Conservation (phyloP, 2,888 invertebrate genomes). For the Platycheirus albimanus region DNA sequence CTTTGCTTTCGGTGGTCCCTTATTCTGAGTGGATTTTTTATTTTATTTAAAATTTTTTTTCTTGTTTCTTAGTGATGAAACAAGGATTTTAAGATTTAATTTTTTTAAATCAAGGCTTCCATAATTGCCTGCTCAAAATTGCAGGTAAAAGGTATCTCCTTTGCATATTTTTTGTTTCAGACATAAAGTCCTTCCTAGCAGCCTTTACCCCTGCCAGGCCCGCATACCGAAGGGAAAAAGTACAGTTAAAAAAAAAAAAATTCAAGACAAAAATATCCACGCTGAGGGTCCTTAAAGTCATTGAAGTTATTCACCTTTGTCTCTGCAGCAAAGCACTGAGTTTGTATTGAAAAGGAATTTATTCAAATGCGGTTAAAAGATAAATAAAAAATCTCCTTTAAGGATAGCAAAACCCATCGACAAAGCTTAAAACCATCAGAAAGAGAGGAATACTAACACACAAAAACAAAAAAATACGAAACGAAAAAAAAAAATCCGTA, state of each 20-base stretch:
- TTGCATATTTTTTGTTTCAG: slow-evolving; percentile 30
- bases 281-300: slow-evolving; percentile 21
- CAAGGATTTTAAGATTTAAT: not conserved
- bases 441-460: not conserved
- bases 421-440: slow-evolving; percentile 17
- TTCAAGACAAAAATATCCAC: not conserved
- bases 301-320: slow-evolving; percentile 54
- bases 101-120: not conserved
- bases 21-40: not conserved
- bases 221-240: slow-evolving; percentile 1
- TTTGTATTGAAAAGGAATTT: slow-evolving; percentile 33
- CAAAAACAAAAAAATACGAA: no score
- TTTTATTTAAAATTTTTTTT: not conserved
- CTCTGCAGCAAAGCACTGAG: slow-evolving; percentile 20
- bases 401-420: slow-evolving; percentile 19
- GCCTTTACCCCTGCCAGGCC: not conserved
- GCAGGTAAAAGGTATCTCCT: not conserved
- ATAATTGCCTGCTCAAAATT: not conserved
- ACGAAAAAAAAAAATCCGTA: not conserved
- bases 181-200: no score
- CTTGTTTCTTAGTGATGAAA: not conserved
- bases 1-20: no score
- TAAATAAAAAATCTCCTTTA: slow-evolving; percentile 14
- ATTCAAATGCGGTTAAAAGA: slow-evolving; percentile 31
- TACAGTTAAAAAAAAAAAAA: not conserved